A percentile compares a stretch with the other conserved stretches of the same genome.
Evolutionary conservation across 2,113 vertebrate genomes (phyloP).

Genomic region (Lutjanus erythropterus): DNA sequence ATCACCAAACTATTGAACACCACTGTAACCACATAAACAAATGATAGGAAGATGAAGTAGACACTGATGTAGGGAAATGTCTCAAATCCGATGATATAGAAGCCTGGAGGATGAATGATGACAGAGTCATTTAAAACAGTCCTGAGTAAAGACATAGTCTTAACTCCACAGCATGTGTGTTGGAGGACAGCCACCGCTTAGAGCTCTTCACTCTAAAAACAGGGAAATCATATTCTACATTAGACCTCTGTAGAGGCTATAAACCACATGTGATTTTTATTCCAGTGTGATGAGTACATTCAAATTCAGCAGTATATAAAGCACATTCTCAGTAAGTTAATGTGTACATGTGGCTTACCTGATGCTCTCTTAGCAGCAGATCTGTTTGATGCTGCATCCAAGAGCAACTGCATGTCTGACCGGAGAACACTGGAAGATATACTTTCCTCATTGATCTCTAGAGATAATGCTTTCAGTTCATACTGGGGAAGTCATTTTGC

Average conservation of each 20-base stretch:
- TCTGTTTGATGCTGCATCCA: neutral
- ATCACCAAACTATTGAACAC: conserved; percentile 75
- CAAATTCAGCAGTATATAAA: neutral
- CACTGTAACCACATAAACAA: conserved; percentile 71
- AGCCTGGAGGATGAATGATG: conserved; percentile 78
- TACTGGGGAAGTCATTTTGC: neutral
- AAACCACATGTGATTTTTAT: neutral
- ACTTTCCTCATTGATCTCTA: conserved; percentile 26
- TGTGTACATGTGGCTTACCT: neutral
- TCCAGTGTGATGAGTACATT: neutral
- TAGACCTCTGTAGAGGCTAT: neutral
- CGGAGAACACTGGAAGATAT: conserved; percentile 5
- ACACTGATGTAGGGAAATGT: conserved; percentile 51
- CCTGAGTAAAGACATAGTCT: conserved; percentile 55
- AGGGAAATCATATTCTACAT: neutral
- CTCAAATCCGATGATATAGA: conserved; percentile 75
- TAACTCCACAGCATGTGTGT: neutral
- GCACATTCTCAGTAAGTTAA: neutral
- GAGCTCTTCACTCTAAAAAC: neutral
- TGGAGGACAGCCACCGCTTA: neutral
- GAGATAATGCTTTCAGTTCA: conserved; percentile 24
- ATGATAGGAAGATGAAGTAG: conserved; percentile 75
- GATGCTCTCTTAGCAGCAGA: neutral
- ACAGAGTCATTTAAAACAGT: conserved; percentile 50
- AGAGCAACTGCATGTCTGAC: neutral